Evolutionary conservation across 2,797 vertebrate genomes (phyloP).

Genomic region (Dromococcyx pavoninus): DNA sequence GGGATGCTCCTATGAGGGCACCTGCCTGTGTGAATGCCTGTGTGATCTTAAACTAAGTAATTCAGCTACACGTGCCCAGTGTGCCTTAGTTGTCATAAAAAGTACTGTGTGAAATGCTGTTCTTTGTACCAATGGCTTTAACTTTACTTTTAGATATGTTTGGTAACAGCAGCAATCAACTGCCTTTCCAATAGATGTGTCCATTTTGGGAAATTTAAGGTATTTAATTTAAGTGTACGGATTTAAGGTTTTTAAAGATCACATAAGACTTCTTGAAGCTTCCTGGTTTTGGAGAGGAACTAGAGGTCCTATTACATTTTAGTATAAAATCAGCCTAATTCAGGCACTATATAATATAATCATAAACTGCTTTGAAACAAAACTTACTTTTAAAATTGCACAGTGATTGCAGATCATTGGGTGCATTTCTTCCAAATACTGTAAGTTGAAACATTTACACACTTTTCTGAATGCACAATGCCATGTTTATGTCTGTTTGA

Average conservation of each 20-base stretch:
- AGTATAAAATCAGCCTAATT: background rate
- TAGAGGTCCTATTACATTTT: background rate
- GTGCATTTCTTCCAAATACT: background rate
- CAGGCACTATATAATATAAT: background rate
- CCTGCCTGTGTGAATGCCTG: background rate
- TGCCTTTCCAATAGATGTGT: background rate
- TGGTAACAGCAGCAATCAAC: background rate
- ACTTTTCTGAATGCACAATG: background rate
- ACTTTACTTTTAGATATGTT: background rate
- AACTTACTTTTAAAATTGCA: background rate
- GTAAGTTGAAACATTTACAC: background rate
- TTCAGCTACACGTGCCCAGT: background rate
- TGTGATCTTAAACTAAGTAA: background rate
- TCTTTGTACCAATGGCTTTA: background rate
- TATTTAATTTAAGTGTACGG: background rate
- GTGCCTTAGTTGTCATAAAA: background rate
- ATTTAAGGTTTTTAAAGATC: background rate
- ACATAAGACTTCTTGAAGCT: background rate
- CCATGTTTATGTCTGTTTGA: background rate
- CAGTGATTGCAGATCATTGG: background rate
- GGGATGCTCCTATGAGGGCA: background rate
- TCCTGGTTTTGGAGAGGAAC: background rate
- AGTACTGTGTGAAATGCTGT: background rate
- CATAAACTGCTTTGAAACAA: background rate
- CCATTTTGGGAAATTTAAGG: background rate